Percentiles rank a stretch among this genome's conserved stretches.
phyloP scores from a whole-genome alignment of 2,797 vertebrate genomes.

The Synaphobranchus kaupii region DNA sequence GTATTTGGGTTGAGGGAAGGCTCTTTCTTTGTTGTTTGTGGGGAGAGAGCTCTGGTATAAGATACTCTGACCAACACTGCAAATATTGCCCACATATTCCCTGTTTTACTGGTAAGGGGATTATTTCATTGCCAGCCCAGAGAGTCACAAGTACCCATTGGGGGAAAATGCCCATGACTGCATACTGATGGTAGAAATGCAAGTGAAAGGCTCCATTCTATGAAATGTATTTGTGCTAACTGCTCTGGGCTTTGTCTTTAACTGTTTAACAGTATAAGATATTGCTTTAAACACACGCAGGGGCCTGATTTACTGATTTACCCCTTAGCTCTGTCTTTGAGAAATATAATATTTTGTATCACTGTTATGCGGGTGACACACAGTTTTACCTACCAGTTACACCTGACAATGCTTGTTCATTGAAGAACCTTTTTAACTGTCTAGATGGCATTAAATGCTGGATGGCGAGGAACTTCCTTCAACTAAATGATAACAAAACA shows the following conservation, averaged over 20 bases:
- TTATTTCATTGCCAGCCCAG: not conserved
- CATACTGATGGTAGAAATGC: not conserved
- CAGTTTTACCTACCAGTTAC: no score
- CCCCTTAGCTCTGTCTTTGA: no score
- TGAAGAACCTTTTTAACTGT: no score
- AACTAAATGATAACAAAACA: no score
- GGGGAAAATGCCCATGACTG: not conserved
- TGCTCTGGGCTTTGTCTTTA: not conserved
- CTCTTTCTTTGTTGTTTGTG: slow-evolving; percentile 7
- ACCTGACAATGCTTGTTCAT: no score
- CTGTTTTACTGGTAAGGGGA: not conserved
- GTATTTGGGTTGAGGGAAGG: not conserved
- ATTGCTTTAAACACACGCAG: not conserved
- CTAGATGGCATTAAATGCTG: no score
- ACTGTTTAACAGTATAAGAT: not conserved
- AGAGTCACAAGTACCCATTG: not conserved
- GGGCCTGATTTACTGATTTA: no score
- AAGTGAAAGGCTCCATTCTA: not conserved
- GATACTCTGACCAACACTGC: not conserved
- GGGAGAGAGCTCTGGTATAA: not conserved
- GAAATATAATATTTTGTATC: no score
- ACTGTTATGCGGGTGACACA: no score
- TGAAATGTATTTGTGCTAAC: not conserved
- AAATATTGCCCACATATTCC: not conserved
- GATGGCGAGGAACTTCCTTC: no score